Evolutionary conservation across 2,888 invertebrate genomes (phyloP).

Genomic region (Agonopterix alstromeriana): DNA sequence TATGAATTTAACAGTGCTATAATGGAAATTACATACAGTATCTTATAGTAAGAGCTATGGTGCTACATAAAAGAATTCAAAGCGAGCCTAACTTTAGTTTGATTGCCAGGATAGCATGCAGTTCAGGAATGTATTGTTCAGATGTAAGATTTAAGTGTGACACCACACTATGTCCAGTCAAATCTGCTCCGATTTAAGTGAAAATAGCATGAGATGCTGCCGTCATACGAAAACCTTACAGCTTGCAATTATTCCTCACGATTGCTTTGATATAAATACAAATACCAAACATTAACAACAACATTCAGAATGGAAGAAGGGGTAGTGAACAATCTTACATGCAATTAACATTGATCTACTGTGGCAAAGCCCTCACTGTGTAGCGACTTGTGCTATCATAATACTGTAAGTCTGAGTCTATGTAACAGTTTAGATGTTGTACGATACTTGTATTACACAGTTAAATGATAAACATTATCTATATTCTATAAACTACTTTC

Average conservation of each 20-base stretch:
- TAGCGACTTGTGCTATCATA: conserved; percentile 29
- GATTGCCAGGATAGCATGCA: conserved; percentile 50
- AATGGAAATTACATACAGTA: conserved; percentile 55
- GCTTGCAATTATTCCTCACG: conserved; percentile 29
- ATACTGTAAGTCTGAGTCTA: conserved; percentile 16
- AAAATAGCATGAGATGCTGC: conserved; percentile 66
- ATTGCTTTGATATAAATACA: neutral
- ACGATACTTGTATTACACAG: conserved; percentile 27
- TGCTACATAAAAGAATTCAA: conserved; percentile 38
- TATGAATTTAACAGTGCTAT: conserved; percentile 73
- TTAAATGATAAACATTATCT: conserved; percentile 43
- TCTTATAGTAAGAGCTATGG: conserved; percentile 45
- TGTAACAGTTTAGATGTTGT: neutral
- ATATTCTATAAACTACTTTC: conserved; percentile 47
- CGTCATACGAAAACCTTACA: conserved; percentile 40
- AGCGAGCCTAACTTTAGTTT: conserved; percentile 46
- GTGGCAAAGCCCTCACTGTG: conserved; percentile 14
- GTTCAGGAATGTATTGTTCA: conserved; percentile 34
- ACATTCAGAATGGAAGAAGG: conserved; percentile 3
- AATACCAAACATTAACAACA: conserved; percentile 26
- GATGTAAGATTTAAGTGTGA: conserved; percentile 36
- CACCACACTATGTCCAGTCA: conserved; percentile 62
- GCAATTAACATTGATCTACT: conserved; percentile 20
- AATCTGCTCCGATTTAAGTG: conserved; percentile 64
- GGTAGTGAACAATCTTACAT: conserved; percentile 8